Evolutionary conservation across 2,888 invertebrate genomes (phyloP), one percentile per base, ranked within the genome.

Genomic region (Drosophila kanekoi): DNA sequence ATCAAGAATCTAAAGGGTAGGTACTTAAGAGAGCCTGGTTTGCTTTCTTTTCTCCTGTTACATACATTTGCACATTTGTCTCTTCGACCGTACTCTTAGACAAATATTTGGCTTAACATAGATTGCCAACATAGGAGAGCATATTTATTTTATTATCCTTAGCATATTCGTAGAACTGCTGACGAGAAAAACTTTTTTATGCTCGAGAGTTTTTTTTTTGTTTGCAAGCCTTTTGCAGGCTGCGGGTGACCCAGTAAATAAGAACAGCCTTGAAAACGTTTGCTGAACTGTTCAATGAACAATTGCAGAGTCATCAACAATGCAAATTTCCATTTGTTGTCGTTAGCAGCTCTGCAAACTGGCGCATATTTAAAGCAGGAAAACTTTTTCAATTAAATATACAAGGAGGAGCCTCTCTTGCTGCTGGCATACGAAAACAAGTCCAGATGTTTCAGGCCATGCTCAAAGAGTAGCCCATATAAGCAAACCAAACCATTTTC

Each of bases 331-430:
- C 16, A 23, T 44, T 44, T 35, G 37, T 16, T 38, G 3, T 32
- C n/a, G 11, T 28, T 10, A n/a, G 32, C 41, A 43, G 59, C 38
- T 79, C 47, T 38, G 45, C 43, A 48, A 23, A 47, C 14, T 14
- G 32, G 20, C 13, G 56, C 52, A 60, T 51, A 43, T 43, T 56
- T 48, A 43, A 43, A 28, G 53, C 33, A 45, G 52, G 28, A 13
- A 16, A 88, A 86, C 77, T 88, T 77, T 81, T 77, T 80, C 66
- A 72, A 87, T 89, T 87, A 80, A 49, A 58, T 13, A 14, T 14
- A 14, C 18, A 14, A 38, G n/a, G 28, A 5, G 14, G 14, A 16
- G 23, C 33, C 32, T 11, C 9, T 33, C 28, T 14, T 14, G 33
- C 16, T 23, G 43, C 11, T n/a, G 49, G 14, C 41, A 35, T 45